These are phyloP conservation scores for Lepilemur ruficaudatus DNA, from an alignment of 2,797 vertebrate species.

Conservation along the genomic window DNA sequence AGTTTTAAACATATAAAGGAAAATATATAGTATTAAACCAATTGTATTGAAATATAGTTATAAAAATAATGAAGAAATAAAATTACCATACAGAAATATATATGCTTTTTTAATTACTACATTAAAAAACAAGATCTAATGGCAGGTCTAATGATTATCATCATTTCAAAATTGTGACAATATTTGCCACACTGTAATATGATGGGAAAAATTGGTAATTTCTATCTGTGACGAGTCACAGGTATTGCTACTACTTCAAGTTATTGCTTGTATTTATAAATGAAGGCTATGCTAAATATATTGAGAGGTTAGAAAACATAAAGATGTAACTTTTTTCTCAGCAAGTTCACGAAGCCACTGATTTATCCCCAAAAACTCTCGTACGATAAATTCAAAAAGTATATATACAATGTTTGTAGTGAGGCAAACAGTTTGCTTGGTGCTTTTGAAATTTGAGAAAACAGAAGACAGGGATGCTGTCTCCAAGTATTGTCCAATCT, in stretches of 20 bases:
- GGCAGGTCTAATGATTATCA: background rate
- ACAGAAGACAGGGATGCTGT: background rate
- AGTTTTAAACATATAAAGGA: conserved; percentile 23
- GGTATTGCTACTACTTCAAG: background rate
- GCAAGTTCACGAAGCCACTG: background rate
- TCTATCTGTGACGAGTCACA: background rate
- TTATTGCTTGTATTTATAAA: background rate
- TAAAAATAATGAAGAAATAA: background rate
- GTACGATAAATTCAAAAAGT: background rate
- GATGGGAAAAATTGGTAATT: background rate
- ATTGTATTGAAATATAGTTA: background rate
- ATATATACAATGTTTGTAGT: background rate
- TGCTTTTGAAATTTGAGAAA: background rate
- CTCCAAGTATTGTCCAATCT: background rate
- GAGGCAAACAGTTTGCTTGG: background rate
- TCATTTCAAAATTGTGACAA: background rate
- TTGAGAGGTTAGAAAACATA: background rate
- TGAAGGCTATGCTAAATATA: background rate
- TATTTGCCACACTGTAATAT: background rate
- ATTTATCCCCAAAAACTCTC: background rate
- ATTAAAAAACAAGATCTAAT: conserved; percentile 4
- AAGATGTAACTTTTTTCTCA: background rate
- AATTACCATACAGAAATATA: background rate
- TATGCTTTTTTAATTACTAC: background rate
- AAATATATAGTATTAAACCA: background rate